These are phyloP conservation scores for Poeciliopsis occidentalis DNA, from an alignment of 2,113 vertebrate genomes.

Conservation along the genomic window DNA sequence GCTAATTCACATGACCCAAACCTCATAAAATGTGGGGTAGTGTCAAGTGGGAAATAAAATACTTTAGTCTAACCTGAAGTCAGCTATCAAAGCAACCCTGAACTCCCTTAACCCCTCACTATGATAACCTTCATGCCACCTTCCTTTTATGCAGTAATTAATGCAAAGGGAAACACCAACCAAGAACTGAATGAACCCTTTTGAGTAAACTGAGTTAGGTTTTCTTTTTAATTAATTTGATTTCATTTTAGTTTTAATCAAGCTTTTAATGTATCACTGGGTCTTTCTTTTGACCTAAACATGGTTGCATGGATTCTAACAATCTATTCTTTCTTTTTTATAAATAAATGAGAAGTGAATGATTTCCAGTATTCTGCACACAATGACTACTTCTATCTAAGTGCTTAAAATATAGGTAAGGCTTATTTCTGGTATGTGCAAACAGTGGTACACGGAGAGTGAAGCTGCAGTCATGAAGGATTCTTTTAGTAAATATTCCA, in stretches of 20 bases:
- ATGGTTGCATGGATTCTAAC: neutral
- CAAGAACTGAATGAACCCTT: neutral
- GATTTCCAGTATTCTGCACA: neutral
- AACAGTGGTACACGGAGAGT: conserved; percentile 47
- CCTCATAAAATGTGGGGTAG: neutral
- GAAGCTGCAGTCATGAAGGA: conserved; percentile 63
- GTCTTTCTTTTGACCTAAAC: conserved; percentile 2
- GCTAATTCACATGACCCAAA: neutral
- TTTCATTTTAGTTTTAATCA: too few relatives aligned
- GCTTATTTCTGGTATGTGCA: conserved; percentile 43
- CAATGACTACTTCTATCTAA: conserved; percentile 3
- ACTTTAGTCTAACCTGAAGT: neutral
- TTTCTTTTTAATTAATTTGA: neutral
- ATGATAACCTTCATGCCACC: neutral
- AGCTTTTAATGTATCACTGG: neutral
- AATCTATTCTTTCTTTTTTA: neutral
- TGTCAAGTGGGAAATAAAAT: neutral
- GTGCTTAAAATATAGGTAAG: conserved; percentile 29
- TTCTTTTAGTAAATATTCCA: conserved; percentile 73
- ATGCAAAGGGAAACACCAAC: neutral
- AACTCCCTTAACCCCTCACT: neutral
- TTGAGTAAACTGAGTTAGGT: neutral
- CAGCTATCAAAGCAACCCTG: neutral
- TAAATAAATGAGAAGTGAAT: neutral
- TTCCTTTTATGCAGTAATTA: neutral